Evolutionary conservation across 2,888 invertebrate genomes (phyloP).

Genomic region (Idaea dimidiata): DNA sequence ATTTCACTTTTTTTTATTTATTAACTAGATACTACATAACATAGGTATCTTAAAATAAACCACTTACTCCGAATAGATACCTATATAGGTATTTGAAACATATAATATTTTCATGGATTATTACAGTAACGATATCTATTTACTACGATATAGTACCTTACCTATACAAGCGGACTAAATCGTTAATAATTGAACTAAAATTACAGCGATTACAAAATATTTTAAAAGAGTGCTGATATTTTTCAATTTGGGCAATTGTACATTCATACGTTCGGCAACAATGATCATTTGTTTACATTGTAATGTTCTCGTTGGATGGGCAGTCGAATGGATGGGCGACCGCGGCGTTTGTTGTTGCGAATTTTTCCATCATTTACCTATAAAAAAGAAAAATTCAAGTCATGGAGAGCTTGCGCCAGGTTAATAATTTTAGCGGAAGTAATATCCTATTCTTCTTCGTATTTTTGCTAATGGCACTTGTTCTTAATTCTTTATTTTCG

Average conservation of each 20-base stretch:
- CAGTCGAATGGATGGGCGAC: neutral
- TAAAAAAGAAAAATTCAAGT: too few relatives aligned
- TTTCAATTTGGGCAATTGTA: neutral
- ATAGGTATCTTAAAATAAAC: too few relatives aligned
- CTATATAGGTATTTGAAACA: too few relatives aligned
- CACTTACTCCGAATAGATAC: too few relatives aligned
- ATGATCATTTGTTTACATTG: neutral
- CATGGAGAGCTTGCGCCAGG: too few relatives aligned
- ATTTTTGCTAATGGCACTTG: too few relatives aligned
- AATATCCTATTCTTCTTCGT: too few relatives aligned
- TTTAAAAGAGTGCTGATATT: neutral
- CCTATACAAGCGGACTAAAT: conserved; percentile 5
- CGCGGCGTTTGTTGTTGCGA: too few relatives aligned
- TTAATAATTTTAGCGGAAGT: too few relatives aligned
- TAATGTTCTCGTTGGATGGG: neutral
- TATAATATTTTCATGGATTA: neutral
- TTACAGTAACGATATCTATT: conserved; percentile 33
- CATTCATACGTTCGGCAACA: neutral
- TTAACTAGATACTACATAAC: too few relatives aligned
- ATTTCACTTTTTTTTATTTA: neutral
- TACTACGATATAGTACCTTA: conserved; percentile 23
- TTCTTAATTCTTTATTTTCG: too few relatives aligned
- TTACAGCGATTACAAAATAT: conserved; percentile 16
- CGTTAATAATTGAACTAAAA: conserved; percentile 28
- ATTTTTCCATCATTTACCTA: too few relatives aligned